Evolutionary conservation across 2,888 invertebrate genomes (phyloP).

Genomic region (Slavum lentiscoides): DNA sequence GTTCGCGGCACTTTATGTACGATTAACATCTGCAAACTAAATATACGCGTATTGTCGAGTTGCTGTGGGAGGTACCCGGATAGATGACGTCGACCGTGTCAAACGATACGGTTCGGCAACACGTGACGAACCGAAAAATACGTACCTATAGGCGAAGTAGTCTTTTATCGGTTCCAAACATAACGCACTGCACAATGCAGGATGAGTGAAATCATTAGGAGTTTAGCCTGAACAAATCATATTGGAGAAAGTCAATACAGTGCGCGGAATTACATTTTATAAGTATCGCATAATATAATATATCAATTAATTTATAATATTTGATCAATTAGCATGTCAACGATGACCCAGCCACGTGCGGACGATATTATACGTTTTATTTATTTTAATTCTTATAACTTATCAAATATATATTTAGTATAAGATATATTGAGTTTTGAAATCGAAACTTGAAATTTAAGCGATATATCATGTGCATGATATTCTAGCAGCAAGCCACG

Average conservation of each 20-base stretch:
- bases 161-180: slow-evolving; percentile 22
- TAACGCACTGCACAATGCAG: neutral
- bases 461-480: no score
- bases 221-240: neutral
- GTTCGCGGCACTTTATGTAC: slow-evolving; percentile 2
- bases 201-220: slow-evolving; percentile 21
- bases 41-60: slow-evolving; percentile 16
- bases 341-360: neutral
- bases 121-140: neutral
- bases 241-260: slow-evolving; percentile 21
- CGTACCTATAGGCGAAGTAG: neutral
- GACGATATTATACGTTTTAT: no score
- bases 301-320: neutral
- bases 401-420: no score
- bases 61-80: slow-evolving; percentile 50
- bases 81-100: slow-evolving; percentile 39
- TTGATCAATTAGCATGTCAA: neutral
- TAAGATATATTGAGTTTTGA: no score
- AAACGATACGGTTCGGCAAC: neutral
- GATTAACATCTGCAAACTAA: slow-evolving; percentile 39
- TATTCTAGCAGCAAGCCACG: no score
- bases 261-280: neutral
- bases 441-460: no score
- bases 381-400: no score
- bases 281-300: neutral